A percentile compares a stretch with the other conserved stretches of the same genome.
Evolutionary conservation across 2,113 vertebrate species (phyloP).

Genomic region (Pelodiscus sinensis): DNA sequence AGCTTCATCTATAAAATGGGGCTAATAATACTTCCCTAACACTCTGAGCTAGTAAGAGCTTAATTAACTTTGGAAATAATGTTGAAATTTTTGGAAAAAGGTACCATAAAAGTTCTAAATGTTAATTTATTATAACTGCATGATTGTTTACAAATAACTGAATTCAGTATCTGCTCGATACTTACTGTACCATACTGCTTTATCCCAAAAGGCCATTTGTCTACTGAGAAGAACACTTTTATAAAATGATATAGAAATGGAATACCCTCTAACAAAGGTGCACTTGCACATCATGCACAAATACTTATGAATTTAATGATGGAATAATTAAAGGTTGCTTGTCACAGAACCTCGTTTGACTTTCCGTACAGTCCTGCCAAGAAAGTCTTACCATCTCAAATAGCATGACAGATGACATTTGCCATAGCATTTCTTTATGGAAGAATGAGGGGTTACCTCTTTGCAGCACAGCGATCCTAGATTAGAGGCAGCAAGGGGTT

Average conservation of each 20-base stretch:
- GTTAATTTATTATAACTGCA: constrained; percentile 60
- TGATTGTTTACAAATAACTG: constrained; percentile 61
- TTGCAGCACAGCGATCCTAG: not conserved
- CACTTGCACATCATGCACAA: not conserved
- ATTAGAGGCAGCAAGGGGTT: no score
- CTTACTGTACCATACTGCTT: constrained; percentile 23
- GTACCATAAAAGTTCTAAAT: not conserved
- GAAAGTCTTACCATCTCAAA: not conserved
- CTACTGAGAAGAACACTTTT: constrained; percentile 12
- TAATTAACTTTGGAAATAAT: not conserved
- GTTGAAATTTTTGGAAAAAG: not conserved
- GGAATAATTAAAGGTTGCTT: constrained; percentile 12
- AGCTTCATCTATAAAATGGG: not conserved
- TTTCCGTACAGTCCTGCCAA: not conserved
- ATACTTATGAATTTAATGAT: not conserved
- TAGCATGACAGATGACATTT: not conserved
- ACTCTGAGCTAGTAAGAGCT: not conserved
- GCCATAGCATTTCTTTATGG: not conserved
- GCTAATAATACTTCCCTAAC: not conserved
- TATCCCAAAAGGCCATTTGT: constrained; percentile 14
- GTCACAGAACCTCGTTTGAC: not conserved
- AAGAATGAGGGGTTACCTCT: not conserved
- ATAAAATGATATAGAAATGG: not conserved
- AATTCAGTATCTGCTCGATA: constrained; percentile 33
- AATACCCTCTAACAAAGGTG: not conserved